Percentiles rank a stretch among this genome's conserved stretches.
Conservation (phyloP, 2,888 invertebrate species). For the Hofmannophila pseudospretella region DNA sequence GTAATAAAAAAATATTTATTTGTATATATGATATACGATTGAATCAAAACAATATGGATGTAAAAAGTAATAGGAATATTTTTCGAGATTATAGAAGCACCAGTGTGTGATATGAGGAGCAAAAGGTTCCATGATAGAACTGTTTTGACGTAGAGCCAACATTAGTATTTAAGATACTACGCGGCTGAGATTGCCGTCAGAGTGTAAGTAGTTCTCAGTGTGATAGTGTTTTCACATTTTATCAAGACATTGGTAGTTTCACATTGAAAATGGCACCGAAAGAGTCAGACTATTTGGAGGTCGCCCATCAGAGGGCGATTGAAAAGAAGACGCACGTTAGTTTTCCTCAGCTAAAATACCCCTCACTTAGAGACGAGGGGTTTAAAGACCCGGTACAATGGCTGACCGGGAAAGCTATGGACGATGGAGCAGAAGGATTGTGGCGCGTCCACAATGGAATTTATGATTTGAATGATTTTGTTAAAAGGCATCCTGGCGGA, state of each 20-base stretch:
- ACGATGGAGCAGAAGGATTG: constrained; percentile 85
- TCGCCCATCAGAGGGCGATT: constrained; percentile 36
- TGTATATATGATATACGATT: no score
- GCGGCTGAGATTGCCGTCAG: not conserved
- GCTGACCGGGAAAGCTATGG: constrained; percentile 80
- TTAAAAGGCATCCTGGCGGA: constrained; percentile 91
- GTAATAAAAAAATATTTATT: no score
- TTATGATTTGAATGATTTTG: constrained; percentile 90
- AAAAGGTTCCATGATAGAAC: constrained; percentile 1
- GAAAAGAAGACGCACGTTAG: constrained; percentile 55
- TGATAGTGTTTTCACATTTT: not conserved
- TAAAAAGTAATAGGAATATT: no score
- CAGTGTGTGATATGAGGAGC: constrained; percentile 4
- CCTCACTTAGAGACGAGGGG: constrained; percentile 59
- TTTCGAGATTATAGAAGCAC: no score
- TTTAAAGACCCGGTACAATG: constrained; percentile 67
- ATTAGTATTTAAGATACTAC: constrained; percentile 3
- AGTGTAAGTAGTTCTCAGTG: not conserved
- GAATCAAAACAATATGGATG: no score
- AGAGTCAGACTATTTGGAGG: constrained; percentile 24
- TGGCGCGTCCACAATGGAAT: constrained; percentile 88
- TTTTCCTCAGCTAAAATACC: constrained; percentile 71
- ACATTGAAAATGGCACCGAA: constrained; percentile 30
- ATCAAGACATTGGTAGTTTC: not conserved
- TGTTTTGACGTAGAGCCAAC: not conserved